Evolutionary conservation across 1,140 invertebrate species (phyloP).

Genomic region (Drosophila nasuta): DNA sequence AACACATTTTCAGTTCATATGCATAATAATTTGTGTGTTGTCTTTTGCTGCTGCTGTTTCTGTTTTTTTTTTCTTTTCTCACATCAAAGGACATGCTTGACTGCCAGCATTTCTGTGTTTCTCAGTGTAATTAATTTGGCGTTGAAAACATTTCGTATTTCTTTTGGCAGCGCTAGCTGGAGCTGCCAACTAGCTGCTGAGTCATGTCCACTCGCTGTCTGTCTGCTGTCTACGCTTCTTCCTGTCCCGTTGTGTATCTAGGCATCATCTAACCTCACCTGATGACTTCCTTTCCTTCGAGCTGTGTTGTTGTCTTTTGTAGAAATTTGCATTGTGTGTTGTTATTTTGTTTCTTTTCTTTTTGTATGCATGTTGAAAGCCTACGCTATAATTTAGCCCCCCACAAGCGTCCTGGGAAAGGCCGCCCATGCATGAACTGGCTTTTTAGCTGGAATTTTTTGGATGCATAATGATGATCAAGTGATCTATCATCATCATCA

Average conservation of each 20-base stretch:
- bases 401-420: conserved; percentile 61
- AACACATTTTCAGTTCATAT: conserved; percentile 32
- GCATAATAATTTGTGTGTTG: conserved; percentile 56
- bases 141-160: conserved; percentile 52
- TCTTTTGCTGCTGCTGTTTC: neutral
- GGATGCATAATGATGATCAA: conserved; percentile 45
- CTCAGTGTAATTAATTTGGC: conserved; percentile 71
- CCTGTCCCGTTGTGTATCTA: conserved; percentile 47
- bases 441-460: conserved; percentile 74
- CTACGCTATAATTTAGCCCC: conserved; percentile 56
- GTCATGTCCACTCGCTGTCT: conserved; percentile 56
- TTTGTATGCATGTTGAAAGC: conserved; percentile 26
- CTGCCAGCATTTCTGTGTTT: conserved; percentile 37
- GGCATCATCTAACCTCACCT: conserved; percentile 15
- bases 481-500: conserved; percentile 63
- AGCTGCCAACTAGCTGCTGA: conserved; percentile 42
- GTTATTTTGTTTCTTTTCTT: neutral
- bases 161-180: too few species aligned
- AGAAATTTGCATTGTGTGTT: conserved; percentile 65
- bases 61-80: conserved; percentile 3
- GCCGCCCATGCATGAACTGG: conserved; percentile 70
- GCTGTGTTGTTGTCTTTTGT: conserved; percentile 21
- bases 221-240: conserved; percentile 60
- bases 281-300: conserved; percentile 56
- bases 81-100: conserved; percentile 77